phyloP scores from a whole-genome alignment of 2,113 vertebrate species.

The Micromys minutus region DNA sequence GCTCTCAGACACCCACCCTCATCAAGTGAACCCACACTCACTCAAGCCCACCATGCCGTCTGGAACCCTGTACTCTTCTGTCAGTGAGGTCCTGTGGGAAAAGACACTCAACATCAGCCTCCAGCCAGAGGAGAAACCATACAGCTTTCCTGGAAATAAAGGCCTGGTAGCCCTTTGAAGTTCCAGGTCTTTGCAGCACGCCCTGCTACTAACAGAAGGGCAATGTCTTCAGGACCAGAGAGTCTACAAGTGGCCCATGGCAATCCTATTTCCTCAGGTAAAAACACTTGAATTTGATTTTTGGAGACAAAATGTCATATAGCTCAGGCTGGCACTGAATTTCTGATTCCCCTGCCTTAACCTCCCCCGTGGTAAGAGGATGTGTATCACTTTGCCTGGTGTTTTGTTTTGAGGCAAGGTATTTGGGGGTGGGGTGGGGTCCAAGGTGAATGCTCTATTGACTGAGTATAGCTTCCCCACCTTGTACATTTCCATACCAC shows the following conservation, averaged over 20 bases:
- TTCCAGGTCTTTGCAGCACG: background rate
- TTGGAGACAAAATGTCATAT: background rate
- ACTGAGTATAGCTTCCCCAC: background rate
- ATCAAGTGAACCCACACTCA: conserved; percentile 85
- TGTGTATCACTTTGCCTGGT: background rate
- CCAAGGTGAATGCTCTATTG: background rate
- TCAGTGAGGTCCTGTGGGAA: conserved; percentile 86
- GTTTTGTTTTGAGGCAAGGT: background rate
- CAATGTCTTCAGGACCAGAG: background rate
- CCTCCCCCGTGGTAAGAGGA: too few relatives aligned
- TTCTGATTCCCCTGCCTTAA: background rate
- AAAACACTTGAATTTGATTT: background rate
- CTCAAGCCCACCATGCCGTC: conserved; percentile 97
- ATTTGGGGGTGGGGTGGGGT: background rate
- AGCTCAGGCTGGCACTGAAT: background rate
- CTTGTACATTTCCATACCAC: background rate
- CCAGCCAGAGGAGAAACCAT: background rate
- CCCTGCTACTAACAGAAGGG: too few relatives aligned
- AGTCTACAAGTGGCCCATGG: background rate
- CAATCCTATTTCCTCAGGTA: background rate
- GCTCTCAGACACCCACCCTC: background rate
- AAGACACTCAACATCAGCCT: conserved; percentile 48
- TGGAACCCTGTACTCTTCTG: conserved; percentile 94
- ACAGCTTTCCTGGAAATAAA: background rate
- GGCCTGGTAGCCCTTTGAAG: background rate